phyloP scores from a whole-genome alignment of 2,888 invertebrate genomes.

The Calameuta idolon region DNA sequence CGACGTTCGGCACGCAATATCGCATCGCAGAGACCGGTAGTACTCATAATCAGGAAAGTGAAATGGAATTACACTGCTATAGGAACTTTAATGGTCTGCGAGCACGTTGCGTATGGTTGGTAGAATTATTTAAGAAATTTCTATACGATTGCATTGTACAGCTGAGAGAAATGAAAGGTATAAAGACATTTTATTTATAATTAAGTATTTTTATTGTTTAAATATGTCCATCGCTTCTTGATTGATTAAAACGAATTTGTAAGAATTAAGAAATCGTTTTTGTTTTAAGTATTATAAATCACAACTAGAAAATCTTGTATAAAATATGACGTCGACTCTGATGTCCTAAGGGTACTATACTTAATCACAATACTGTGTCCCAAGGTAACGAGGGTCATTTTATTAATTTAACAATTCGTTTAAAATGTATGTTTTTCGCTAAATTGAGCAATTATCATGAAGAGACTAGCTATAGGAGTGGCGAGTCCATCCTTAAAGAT shows the following conservation, averaged over 20 bases:
- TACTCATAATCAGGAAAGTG: conserved; percentile 41
- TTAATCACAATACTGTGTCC: not conserved
- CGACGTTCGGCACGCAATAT: conserved; percentile 43
- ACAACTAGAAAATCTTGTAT: not conserved
- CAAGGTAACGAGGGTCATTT: not conserved
- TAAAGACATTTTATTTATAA: not conserved
- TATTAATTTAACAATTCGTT: not conserved
- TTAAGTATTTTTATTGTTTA: not conserved
- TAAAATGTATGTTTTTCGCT: not conserved
- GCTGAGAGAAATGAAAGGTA: not conserved
- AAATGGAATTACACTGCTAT: conserved; percentile 39
- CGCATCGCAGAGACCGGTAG: conserved; percentile 17
- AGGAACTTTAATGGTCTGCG: conserved; percentile 1
- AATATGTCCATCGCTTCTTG: not conserved
- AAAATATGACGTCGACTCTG: not conserved
- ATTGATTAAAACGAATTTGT: not conserved
- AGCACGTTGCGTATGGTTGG: not conserved
- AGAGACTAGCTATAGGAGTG: not conserved
- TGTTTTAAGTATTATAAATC: not conserved
- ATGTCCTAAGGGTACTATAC: not conserved
- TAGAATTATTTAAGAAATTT: not conserved
- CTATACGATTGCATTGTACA: not conserved
- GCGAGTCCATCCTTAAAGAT: not conserved
- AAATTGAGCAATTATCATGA: not conserved
- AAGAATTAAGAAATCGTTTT: not conserved